Conservation (phyloP, 2,797 vertebrate species). For the Parotocinclus haroldoi region DNA sequence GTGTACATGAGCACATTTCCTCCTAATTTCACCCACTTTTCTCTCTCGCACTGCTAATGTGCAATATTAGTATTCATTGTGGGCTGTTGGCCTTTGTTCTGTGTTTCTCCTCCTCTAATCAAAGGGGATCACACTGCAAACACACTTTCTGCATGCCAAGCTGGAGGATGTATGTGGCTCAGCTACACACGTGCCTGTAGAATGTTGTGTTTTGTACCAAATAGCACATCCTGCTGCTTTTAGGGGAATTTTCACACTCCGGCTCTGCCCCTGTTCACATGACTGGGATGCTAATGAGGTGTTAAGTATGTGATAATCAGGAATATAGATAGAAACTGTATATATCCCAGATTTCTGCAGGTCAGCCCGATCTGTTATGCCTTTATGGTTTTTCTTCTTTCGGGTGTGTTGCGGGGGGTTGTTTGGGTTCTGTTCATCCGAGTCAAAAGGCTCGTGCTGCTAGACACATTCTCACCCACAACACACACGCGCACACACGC, state of each 20-base stretch:
- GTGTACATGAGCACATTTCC: conserved; percentile 14
- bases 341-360: neutral
- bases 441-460: conserved; percentile 5
- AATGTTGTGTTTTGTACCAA: neutral
- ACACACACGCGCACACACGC: neutral
- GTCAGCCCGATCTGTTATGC: neutral
- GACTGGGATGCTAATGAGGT: conserved; percentile 20
- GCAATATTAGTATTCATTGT: conserved; percentile 18
- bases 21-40: conserved; percentile 2
- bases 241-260: neutral
- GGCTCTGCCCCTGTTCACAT: neutral
- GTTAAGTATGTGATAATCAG: conserved; percentile 30
- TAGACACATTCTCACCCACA: conserved; percentile 1
- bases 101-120: conserved; percentile 36
- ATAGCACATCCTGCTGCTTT: conserved; percentile 1
- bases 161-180: neutral
- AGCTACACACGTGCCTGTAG: neutral
- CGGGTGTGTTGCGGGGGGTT: neutral
- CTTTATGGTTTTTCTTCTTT: neutral
- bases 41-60: conserved; percentile 23
- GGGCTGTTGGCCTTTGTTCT: conserved; percentile 36
- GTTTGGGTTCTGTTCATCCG: conserved; percentile 7
- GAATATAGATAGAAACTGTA: conserved; percentile 6
- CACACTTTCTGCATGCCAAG: conserved; percentile 22
- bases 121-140: conserved; percentile 35